Conservation (phyloP, 2,113 vertebrate species). For the Gymnarchus niloticus region DNA sequence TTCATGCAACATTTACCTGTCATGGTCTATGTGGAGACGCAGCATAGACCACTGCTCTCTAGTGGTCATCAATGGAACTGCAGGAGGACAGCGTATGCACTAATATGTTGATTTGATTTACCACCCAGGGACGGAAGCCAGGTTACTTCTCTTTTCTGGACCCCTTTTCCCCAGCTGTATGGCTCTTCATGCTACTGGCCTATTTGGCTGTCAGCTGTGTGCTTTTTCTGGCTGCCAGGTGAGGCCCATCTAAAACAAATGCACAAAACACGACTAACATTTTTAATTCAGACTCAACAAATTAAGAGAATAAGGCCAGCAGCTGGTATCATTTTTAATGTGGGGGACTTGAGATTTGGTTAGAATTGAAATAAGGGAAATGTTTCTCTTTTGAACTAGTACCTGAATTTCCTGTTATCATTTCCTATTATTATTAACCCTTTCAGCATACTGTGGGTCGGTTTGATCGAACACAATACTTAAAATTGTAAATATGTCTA, state of each 20-base stretch:
- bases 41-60: slow-evolving; percentile 18
- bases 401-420: too few species aligned
- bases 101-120: slow-evolving; percentile 28
- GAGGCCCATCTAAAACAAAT: slow-evolving; percentile 28
- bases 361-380: too few species aligned
- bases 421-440: neutral
- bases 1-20: neutral
- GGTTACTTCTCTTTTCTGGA: slow-evolving; percentile 93
- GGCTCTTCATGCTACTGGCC: slow-evolving; percentile 91
- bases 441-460: neutral
- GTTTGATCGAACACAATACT: neutral
- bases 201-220: slow-evolving; percentile 90
- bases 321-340: too few species aligned
- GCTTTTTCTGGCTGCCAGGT: slow-evolving; percentile 86
- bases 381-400: too few species aligned
- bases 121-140: slow-evolving; percentile 77
- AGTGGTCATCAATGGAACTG: slow-evolving; percentile 5
- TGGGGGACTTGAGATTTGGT: too few species aligned
- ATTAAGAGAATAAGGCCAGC: too few species aligned
- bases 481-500: neutral
- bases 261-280: neutral
- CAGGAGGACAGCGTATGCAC: neutral
- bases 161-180: slow-evolving; percentile 88
- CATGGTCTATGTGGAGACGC: neutral
- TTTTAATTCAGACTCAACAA: neutral